Percentiles rank a stretch among this genome's conserved stretches.
phyloP scores from a whole-genome alignment of 2,113 vertebrate species.

The Perognathus longimembris region DNA sequence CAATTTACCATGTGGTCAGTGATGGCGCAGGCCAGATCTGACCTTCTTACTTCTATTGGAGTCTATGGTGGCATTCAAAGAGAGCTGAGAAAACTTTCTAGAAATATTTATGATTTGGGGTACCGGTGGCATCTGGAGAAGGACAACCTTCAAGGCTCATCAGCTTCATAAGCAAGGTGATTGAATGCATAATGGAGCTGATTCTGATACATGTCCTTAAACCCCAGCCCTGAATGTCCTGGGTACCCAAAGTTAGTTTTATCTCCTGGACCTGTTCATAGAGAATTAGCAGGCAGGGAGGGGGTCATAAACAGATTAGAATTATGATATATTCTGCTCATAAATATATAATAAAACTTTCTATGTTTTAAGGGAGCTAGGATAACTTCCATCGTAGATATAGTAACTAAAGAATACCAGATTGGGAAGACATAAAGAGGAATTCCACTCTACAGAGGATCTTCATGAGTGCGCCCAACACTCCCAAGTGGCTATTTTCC shows the following conservation, averaged over 20 bases:
- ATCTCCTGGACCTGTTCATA: not conserved
- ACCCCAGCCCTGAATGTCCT: not conserved
- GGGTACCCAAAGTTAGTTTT: not conserved
- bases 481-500: not conserved
- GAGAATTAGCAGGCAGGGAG: not conserved
- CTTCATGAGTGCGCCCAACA: not conserved
- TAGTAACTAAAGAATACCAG: not conserved
- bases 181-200: not conserved
- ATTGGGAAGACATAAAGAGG: not conserved
- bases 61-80: not conserved
- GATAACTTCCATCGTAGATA: not conserved
- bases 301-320: not conserved
- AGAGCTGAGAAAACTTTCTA: not conserved
- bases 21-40: too few species aligned
- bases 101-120: not conserved
- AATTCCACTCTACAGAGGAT: not conserved
- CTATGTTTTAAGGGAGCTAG: not conserved
- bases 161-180: not conserved
- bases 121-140: not conserved
- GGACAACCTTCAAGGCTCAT: not conserved
- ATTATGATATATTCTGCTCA: not conserved
- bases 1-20: too few species aligned
- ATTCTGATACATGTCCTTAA: not conserved
- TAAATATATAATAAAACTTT: slow-evolving; percentile 31
- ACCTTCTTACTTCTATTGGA: too few species aligned